A percentile compares a stretch with the other conserved stretches of the same genome.
Evolutionary conservation across 2,113 vertebrate species (phyloP).

Genomic region (Crotalus horridus): DNA sequence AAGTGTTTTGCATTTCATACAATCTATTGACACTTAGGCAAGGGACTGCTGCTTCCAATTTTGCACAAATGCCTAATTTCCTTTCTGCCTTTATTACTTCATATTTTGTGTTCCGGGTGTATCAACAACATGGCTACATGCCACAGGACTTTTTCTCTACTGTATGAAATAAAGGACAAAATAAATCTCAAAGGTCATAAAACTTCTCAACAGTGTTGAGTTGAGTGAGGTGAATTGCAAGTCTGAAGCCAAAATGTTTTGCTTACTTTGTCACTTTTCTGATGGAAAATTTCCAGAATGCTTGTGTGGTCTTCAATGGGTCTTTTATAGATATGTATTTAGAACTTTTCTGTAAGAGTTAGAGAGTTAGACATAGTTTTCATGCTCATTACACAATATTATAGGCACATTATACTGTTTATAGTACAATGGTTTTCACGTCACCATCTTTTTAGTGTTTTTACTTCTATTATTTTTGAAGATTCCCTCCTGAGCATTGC

Average conservation of each 20-base stretch:
- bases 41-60: neutral
- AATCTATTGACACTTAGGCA: neutral
- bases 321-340: neutral
- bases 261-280: neutral
- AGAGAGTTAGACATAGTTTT: neutral
- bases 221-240: neutral
- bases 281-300: neutral
- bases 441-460: neutral
- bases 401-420: neutral
- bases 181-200: neutral
- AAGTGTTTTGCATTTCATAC: neutral
- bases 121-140: neutral
- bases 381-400: neutral
- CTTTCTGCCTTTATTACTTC: neutral
- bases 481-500: neutral
- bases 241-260: neutral
- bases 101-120: neutral
- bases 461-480: neutral
- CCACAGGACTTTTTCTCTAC: neutral
- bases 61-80: neutral
- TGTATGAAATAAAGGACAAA: neutral
- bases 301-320: neutral
- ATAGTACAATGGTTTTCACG: neutral
- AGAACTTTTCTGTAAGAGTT: neutral
- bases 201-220: neutral